Base-by-base conservation (phyloP, 2,888 invertebrate species). In the Clunio marinus region DNA sequence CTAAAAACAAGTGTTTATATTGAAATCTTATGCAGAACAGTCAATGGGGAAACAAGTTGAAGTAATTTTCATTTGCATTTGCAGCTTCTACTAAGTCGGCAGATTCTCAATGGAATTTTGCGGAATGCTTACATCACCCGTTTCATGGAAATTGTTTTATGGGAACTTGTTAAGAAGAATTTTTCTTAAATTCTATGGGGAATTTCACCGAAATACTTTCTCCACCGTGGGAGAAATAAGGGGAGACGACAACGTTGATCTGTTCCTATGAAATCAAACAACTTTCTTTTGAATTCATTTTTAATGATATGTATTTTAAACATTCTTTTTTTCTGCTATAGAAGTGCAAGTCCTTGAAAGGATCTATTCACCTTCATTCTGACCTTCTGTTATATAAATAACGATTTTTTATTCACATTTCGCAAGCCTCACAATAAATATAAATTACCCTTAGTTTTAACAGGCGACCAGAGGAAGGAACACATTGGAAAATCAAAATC, bases 121-220 rank as follows among this genome's bases (percentile, higher is more conserved):
- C 5, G 22, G 22, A 51, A 51, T 41, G 7, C 51, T 4, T 17
- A 17, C 51, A 17, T 17, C 41, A 41, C 41, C 15, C 41, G 41
- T 10, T 41, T 41, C 41, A 15, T 13, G 41, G 41, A 41, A 41
- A 41, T 51, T 17, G 37, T 15, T 46, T 63, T 27, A 63, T 63
- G 63, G 15, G 15, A 63, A 7, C 63, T 63, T 63, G 63, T 45
- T 63, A 63, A 3, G n/a, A 45, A 63, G 63, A 63, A 63, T 63
- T 63, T 63, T 63, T 63, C 45, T 27, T 63, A 46, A 63, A 63
- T 63, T 63, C 63, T 45, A 45, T 63, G 63, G 63, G 63, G 63
- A 63, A 63, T 63, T 46, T 46, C 20, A 27, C 1, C 24, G 37
- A 37, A 13, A 2, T 20, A 17, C 17, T 51, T 51, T 51, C 51